Evolutionary conservation across 2,113 vertebrate genomes (phyloP).

Genomic region (Ptilorrhoa leucosticta): DNA sequence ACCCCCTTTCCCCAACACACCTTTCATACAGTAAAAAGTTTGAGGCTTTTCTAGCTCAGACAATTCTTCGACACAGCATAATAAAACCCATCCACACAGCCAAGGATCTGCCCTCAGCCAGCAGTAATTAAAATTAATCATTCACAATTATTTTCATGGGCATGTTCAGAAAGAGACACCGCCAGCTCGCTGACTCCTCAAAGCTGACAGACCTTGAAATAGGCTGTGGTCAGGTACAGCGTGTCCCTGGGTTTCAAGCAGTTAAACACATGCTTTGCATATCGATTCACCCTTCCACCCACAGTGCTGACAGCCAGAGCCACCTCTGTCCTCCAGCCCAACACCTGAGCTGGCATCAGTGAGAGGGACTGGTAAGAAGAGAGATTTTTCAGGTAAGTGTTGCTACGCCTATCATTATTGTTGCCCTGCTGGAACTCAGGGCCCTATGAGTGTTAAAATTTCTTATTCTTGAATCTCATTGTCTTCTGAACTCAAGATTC

Average conservation of each 20-base stretch:
- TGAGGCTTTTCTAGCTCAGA: background rate
- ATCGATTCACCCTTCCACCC: background rate
- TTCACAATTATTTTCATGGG: constrained; percentile 54
- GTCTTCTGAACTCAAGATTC: background rate
- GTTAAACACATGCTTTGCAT: constrained; percentile 44
- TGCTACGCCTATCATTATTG: background rate
- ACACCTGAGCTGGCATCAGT: background rate
- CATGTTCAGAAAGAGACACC: background rate
- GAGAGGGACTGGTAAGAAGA: background rate
- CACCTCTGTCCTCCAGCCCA: background rate
- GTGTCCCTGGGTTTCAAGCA: constrained; percentile 4
- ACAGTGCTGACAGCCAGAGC: background rate
- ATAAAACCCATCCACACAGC: background rate
- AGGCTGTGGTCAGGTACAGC: constrained; percentile 40
- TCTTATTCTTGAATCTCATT: background rate
- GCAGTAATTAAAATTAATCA: constrained; percentile 60
- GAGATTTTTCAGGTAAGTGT: background rate
- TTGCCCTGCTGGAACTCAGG: background rate
- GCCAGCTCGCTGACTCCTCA: background rate
- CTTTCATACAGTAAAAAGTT: background rate
- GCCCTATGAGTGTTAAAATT: background rate
- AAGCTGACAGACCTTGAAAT: constrained; percentile 63
- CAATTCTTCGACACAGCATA: accelerated
- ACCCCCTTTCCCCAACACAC: background rate
- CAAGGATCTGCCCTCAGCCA: constrained; percentile 21